These are phyloP conservation scores for Tachuris rubrigastra DNA, from an alignment of 2,113 vertebrate genomes.

Conservation along the genomic window DNA sequence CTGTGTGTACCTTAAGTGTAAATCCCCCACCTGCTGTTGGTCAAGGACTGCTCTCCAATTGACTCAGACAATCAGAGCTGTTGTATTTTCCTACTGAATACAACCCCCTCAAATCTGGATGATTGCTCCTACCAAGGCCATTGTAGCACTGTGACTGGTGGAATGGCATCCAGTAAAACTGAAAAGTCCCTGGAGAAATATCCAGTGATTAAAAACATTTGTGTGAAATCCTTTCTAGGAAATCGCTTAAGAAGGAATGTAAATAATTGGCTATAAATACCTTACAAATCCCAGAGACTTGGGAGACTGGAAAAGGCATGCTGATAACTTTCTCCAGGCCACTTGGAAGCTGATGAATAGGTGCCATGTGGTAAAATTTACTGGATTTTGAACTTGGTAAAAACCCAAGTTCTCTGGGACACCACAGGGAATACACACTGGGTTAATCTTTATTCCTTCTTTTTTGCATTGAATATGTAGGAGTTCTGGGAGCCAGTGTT, in stretches of 20 bases:
- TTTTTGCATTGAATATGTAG: not conserved
- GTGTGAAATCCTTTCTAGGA: not conserved
- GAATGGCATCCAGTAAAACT: not conserved
- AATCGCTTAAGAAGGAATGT: not conserved
- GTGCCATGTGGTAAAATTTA: not conserved
- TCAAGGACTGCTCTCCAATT: not conserved
- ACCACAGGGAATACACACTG: not conserved
- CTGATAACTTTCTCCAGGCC: not conserved
- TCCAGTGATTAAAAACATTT: not conserved
- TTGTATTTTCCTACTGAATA: not conserved
- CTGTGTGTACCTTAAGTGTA: not conserved
- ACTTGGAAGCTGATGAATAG: not conserved
- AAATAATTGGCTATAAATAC: not conserved
- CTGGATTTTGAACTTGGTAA: not conserved
- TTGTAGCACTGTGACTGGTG: not conserved
- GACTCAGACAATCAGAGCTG: not conserved
- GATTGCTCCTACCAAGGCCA: accelerated
- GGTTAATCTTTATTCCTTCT: not conserved
- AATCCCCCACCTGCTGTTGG: not conserved
- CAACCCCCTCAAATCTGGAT: accelerated
- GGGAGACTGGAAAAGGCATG: not conserved
- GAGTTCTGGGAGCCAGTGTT: not conserved
- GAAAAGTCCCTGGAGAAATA: not conserved
- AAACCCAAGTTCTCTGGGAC: not conserved
- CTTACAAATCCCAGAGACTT: not conserved